Percentiles rank a stretch among this genome's conserved stretches.
These are phyloP conservation scores for Plagodis dolabraria DNA, from an alignment of 2,888 invertebrate genomes.

Conservation along the genomic window DNA sequence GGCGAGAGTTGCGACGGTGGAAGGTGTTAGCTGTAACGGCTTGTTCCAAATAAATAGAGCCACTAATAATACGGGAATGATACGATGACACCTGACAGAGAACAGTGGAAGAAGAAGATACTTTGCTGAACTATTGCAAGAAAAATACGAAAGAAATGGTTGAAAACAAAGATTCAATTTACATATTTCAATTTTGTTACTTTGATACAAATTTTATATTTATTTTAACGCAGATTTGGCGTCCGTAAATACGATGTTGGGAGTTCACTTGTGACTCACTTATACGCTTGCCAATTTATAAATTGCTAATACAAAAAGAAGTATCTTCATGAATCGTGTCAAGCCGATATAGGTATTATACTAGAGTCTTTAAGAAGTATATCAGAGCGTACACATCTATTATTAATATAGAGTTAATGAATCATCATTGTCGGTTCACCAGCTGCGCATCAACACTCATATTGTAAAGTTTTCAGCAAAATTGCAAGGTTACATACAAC, in stretches of 20 bases:
- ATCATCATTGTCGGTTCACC: slow-evolving; percentile 64
- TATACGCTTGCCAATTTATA: slow-evolving; percentile 68
- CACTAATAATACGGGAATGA: no score
- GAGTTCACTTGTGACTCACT: slow-evolving; percentile 74
- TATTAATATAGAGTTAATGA: slow-evolving; percentile 62
- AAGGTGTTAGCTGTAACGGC: no score
- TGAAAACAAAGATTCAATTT: no score
- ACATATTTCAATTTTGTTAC: no score
- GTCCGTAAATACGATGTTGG: slow-evolving; percentile 59
- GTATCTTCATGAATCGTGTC: slow-evolving; percentile 49
- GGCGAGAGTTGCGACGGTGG: no score
- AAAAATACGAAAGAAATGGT: no score
- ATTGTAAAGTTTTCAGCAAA: slow-evolving; percentile 65
- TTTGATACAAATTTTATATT: slow-evolving; percentile 31
- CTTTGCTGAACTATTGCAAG: no score
- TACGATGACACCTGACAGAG: no score
- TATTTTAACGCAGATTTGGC: slow-evolving; percentile 35
- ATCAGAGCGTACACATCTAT: slow-evolving; percentile 27
- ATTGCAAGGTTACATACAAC: slow-evolving; percentile 62
- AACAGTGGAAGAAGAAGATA: no score
- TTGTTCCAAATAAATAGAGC: no score
- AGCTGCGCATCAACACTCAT: slow-evolving; percentile 71
- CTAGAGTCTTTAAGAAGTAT: slow-evolving; percentile 40
- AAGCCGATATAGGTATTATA: slow-evolving; percentile 60
- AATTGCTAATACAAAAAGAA: slow-evolving; percentile 51